phyloP scores from a whole-genome alignment of 2,797 vertebrate genomes.

The Valencia hispanica region DNA sequence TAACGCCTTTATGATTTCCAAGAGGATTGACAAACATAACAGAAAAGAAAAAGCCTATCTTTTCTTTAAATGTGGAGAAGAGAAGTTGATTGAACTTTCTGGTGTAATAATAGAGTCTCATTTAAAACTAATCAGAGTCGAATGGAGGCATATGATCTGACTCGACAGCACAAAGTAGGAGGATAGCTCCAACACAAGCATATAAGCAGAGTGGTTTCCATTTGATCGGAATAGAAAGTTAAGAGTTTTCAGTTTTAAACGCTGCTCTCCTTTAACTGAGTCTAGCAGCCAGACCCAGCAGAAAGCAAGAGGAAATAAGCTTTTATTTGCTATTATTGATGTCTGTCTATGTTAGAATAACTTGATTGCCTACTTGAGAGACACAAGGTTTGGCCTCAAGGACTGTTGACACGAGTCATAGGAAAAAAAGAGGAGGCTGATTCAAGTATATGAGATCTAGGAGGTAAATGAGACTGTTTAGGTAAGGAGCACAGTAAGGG shows the following conservation, averaged over 20 bases:
- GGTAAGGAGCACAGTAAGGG: conserved; percentile 7
- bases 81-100: background rate
- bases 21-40: background rate
- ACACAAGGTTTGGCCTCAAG: background rate
- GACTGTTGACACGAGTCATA: background rate
- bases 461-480: conserved; percentile 31
- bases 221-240: background rate
- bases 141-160: background rate
- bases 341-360: background rate
- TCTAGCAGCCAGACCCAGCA: background rate
- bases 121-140: background rate
- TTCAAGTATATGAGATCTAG: conserved; percentile 21
- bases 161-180: background rate
- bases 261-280: background rate
- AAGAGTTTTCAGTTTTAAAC: background rate
- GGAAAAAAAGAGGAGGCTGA: conserved; percentile 23
- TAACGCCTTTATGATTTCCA: background rate
- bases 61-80: background rate
- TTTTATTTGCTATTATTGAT: background rate
- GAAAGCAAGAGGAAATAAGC: background rate
- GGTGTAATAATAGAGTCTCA: background rate
- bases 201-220: background rate
- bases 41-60: background rate
- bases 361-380: background rate
- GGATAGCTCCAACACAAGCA: background rate